Conservation (phyloP, 2,113 vertebrate species). For the Columba janthina region DNA sequence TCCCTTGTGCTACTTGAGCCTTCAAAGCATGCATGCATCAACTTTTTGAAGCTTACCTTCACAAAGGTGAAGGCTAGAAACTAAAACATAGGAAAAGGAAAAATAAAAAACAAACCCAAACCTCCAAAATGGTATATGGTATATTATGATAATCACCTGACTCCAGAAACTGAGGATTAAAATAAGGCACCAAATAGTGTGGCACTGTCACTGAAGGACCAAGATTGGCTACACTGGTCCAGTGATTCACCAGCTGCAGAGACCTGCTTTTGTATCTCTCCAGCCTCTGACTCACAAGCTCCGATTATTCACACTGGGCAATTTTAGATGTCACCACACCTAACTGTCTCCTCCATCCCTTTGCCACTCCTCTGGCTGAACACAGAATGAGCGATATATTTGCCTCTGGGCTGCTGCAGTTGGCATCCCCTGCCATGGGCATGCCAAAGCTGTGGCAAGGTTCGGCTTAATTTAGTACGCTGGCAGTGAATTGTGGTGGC, state of each 20-base stretch:
- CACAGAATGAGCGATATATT: neutral
- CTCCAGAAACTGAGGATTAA: neutral
- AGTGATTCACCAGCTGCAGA: constrained; percentile 6
- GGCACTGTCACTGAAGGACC: neutral
- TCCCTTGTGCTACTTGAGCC: neutral
- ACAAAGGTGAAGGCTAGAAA: neutral
- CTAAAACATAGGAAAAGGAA: neutral
- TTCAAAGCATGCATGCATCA: neutral
- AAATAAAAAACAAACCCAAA: fast-evolving
- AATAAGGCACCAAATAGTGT: neutral
- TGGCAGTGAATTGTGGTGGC: neutral
- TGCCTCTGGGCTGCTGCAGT: neutral
- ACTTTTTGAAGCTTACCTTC: neutral
- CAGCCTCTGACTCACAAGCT: constrained; percentile 37
- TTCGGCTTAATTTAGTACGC: neutral
- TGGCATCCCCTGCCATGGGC: neutral
- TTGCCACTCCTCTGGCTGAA: neutral
- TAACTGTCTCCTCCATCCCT: neutral
- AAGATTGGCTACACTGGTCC: neutral
- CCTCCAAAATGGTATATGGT: neutral
- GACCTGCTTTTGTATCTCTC: neutral
- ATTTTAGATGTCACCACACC: constrained; percentile 24
- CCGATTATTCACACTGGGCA: neutral
- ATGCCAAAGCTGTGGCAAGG: neutral
- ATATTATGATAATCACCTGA: neutral